phyloP scores from a whole-genome alignment of 2,797 vertebrate genomes.

The Pangasius sanitwongsei region DNA sequence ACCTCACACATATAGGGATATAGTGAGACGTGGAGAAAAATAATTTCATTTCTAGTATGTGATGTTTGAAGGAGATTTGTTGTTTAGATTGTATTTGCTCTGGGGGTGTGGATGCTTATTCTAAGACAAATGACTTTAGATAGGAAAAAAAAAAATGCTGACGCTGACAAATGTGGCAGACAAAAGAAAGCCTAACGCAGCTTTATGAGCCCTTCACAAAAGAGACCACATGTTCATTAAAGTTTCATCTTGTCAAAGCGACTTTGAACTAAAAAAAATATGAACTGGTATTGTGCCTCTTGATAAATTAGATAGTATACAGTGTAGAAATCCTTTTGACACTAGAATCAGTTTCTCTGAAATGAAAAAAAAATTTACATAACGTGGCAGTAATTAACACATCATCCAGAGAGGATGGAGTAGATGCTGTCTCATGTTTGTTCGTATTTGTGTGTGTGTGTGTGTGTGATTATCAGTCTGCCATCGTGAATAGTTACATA shows the following conservation, averaged over 20 bases:
- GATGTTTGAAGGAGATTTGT: conserved; percentile 30
- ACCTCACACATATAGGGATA: conserved; percentile 25
- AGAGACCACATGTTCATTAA: conserved; percentile 17
- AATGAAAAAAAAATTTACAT: conserved; percentile 29
- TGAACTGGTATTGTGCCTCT: background rate
- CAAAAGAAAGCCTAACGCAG: conserved; percentile 37
- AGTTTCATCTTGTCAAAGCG: conserved; percentile 10
- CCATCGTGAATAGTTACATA: conserved; percentile 37
- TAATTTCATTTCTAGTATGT: background rate
- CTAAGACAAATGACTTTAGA: conserved; percentile 43
- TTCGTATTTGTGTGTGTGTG: conserved; percentile 55
- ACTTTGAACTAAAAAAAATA: background rate
- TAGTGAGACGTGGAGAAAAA: conserved; percentile 18
- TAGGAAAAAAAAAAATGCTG: conserved; percentile 37
- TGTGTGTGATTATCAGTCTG: conserved; percentile 34
- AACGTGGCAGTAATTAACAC: conserved; percentile 56
- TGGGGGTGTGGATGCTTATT: conserved; percentile 26
- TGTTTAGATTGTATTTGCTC: conserved; percentile 36
- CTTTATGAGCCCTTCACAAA: conserved; percentile 17
- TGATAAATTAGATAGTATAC: background rate
- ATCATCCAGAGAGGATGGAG: conserved; percentile 48
- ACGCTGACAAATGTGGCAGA: conserved; percentile 20
- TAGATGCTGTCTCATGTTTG: conserved; percentile 56
- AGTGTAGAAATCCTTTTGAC: background rate
- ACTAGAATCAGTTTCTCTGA: background rate